A percentile compares a stretch with the other conserved stretches of the same genome.
Conservation (phyloP, 2,888 invertebrate species). For the Emmelina monodactyla region DNA sequence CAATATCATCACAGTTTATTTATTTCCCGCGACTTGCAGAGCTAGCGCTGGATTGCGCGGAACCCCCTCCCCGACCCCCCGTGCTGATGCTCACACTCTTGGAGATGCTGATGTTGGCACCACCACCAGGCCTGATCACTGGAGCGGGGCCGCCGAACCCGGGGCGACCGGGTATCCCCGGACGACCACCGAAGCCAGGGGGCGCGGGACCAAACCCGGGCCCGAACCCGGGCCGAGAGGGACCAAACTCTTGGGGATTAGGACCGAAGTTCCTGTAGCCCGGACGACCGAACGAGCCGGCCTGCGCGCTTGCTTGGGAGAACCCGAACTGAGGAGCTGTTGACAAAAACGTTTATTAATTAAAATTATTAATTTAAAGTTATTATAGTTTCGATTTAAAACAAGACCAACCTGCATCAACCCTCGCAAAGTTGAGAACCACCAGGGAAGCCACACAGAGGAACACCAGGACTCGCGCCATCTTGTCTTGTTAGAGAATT, state of each 20-base stretch:
- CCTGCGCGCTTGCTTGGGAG: conserved; percentile 22
- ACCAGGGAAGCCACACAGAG: too few species aligned
- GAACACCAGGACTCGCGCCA: too few species aligned
- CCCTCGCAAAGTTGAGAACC: conserved; percentile 13
- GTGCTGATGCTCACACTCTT: conserved; percentile 28
- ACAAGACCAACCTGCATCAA: conserved; percentile 20
- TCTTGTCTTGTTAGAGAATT: too few species aligned
- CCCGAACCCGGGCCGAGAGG: not conserved
- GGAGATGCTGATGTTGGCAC: conserved; percentile 24
- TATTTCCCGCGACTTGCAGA: conserved; percentile 18
- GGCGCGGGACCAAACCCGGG: not conserved
- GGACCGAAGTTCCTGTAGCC: conserved; percentile 8
- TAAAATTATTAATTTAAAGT: not conserved
- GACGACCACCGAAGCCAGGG: conserved; percentile 2
- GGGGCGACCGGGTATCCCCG: not conserved
- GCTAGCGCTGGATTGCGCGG: conserved; percentile 20
- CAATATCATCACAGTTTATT: too few species aligned
- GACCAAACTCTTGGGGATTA: too few species aligned
- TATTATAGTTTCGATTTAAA: not conserved
- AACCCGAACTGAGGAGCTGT: conserved; percentile 28
- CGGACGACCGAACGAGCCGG: conserved; percentile 15
- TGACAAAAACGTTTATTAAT: conserved; percentile 4
- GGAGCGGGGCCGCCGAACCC: conserved; percentile 11
- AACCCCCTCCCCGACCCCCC: conserved; percentile 19
- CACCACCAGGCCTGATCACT: conserved; percentile 5